Evolutionary conservation across 2,797 vertebrate species (phyloP), one percentile per base, ranked within the genome.

Genomic region (Sebastes kiyomatsui): DNA sequence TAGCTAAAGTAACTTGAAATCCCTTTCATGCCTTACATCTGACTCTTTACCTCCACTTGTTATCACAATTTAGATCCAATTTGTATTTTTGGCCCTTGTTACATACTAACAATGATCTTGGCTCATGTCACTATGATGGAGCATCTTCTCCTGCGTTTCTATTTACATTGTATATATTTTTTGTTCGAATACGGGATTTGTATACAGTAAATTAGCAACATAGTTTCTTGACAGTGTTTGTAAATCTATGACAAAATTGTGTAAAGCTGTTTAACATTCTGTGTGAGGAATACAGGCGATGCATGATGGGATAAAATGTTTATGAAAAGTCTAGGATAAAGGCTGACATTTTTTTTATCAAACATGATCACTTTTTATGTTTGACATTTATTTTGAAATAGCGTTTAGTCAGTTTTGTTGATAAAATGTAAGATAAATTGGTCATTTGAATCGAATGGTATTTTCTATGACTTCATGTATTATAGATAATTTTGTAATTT

Each of bases 1-100:
- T 72, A 64, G 72, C 28, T 72, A 33, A 64, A 80, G 20, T 82
- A 76, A 67, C 46, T 84, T 86, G 27, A 86, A 87, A 62, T 81
- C 27, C 67, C n/a, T 81, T 25, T 72, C 75, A 86, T 90, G 87
- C 86, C 85, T 90, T 87, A 81, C 28, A 75, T 77, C 27, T 61
- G 54, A 74, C 54, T 75, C 22, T 67, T 72, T 81, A 85, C 75
- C 33, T 84, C 71, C 42, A 65, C 30, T 81, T 79, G 30, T 71
- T 64, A 28, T 71, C 54, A 35, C 38, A 70, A 30, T 30, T 52
- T 79, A 64, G 6, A 65, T 84, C 22, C 3, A n/a, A 7, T 85
- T 84, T 70, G 27, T 82, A 72, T 46, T 72, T 78, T 79, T 83
- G 18, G 32, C 25, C 30, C 27, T 65, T 84, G 56, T 55, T 52